Base-by-base conservation (phyloP, 2,113 vertebrate species). In the Mastomys natalensis region DNA sequence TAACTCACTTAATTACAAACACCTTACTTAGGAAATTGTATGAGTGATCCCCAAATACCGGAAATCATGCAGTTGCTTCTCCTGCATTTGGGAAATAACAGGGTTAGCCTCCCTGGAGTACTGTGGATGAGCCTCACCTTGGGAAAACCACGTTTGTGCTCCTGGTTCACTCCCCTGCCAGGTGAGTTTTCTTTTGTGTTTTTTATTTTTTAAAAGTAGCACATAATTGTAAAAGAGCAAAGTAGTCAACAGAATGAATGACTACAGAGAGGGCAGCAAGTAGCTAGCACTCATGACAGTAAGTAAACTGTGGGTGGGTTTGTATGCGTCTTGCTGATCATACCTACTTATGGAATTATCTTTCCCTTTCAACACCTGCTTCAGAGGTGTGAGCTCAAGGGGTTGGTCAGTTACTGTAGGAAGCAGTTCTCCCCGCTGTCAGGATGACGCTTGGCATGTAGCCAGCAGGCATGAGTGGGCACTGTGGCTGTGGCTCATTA, bases 291-390 rank as follows among this genome's bases (percentile, higher is more conserved):
- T n/a, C 1, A 3, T n/a, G 31, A 51, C 74, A 53, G 40, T 88
- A 95, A 64, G 76, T 48, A n/a, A 84, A 84, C 45, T 34, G 1
- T 34, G 0, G 8, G 53, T 19, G 16, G 11, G 3, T 4, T 1
- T 29, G 80, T 29, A 13, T 45, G 55, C 74, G 21, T 70, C n/a
- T 40, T 2, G 13, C 3, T 45, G 45, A 53, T 26, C 1, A 3
- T 4, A 21, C 43, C 21, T 0, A 7, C 45, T 48, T 53, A 0
- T 17, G 29, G 0, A 1, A 2, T 10, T 31, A 34, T 26, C 21
- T 29, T 62, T 26, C 21, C 62, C 26, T 87, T 43, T 78, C 10
- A 48, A n/a, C 60, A 40, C 40, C 72, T 92, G 74, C 62, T 37
- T 0, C 13, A 5, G 80, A 73, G 55, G n/a, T 37, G 24, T 45